phyloP scores from a whole-genome alignment of 2,797 vertebrate species.

The Cossypha caffra region DNA sequence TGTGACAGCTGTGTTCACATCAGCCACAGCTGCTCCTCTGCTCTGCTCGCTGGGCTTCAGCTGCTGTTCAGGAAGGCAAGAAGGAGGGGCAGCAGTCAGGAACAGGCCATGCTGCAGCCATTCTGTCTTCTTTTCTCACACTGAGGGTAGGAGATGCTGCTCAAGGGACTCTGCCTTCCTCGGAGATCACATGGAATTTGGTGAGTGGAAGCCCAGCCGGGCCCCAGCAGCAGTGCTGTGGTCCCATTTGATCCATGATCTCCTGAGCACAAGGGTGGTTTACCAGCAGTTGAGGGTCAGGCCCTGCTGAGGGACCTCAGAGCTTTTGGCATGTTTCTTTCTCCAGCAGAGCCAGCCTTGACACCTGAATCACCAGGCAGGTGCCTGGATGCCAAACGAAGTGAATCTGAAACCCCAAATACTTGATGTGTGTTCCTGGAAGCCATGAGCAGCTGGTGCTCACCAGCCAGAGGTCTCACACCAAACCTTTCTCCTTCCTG shows the following conservation, averaged over 20 bases:
- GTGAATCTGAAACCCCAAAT: background rate
- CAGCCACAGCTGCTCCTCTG: rapidly evolving
- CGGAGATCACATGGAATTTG: rapidly evolving
- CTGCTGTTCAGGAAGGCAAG: rapidly evolving
- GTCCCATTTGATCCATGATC: background rate
- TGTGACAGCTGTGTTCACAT: background rate
- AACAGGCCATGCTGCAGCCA: rapidly evolving
- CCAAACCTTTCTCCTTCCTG: background rate
- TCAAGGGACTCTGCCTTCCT: background rate
- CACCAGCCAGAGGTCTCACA: background rate
- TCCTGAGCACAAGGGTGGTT: background rate
- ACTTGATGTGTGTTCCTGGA: background rate
- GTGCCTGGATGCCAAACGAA: background rate
- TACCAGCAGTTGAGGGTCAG: rapidly evolving
- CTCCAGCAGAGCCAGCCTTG: background rate
- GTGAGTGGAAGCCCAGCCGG: background rate
- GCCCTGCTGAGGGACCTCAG: background rate
- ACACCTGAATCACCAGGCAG: background rate
- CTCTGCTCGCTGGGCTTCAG: rapidly evolving
- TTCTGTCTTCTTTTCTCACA: background rate
- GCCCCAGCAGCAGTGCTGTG: background rate
- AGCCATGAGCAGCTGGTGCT: background rate
- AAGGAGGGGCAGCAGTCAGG: background rate
- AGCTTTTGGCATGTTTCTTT: background rate
- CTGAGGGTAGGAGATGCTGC: background rate